A percentile compares a stretch with the other conserved stretches of the same genome.
These are phyloP conservation scores for Apodemia duryi DNA, from an alignment of 2,888 invertebrate genomes.

Conservation along the genomic window DNA sequence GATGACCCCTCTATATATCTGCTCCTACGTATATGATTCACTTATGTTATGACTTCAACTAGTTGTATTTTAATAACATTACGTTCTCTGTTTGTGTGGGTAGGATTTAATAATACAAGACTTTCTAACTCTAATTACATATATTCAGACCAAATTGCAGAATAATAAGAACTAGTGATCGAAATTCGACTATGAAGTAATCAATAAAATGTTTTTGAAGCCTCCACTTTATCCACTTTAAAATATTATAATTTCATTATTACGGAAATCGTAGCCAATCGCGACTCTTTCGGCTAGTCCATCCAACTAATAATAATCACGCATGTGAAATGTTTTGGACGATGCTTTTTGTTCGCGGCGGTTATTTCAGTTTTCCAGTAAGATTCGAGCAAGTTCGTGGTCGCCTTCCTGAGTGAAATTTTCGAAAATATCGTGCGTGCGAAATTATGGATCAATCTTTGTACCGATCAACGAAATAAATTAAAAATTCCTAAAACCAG, in stretches of 20 bases:
- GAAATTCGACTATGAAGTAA: no score
- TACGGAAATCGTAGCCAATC: constrained; percentile 63
- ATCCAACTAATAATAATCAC: constrained; percentile 78
- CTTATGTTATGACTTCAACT: constrained; percentile 4
- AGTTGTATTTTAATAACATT: constrained; percentile 13
- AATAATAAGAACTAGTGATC: no score
- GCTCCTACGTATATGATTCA: constrained; percentile 10
- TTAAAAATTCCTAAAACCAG: background rate
- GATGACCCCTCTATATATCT: constrained; percentile 8
- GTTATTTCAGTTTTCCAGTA: constrained; percentile 80
- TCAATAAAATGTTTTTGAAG: background rate
- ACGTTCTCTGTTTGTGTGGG: background rate
- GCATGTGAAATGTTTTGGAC: constrained; percentile 79
- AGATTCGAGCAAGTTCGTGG: constrained; percentile 75
- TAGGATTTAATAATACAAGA: background rate
- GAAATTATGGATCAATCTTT: constrained; percentile 37
- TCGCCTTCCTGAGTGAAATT: constrained; percentile 40
- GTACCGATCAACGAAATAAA: constrained; percentile 2
- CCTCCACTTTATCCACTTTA: background rate
- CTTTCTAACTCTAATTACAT: background rate
- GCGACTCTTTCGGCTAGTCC: constrained; percentile 76
- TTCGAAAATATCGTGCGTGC: constrained; percentile 35
- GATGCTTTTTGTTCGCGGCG: constrained; percentile 78
- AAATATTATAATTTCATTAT: constrained; percentile 25
- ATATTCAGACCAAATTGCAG: no score